Evolutionary conservation across 2,797 vertebrate species (phyloP).

Genomic region (Pipistrellus pygmaeus): DNA sequence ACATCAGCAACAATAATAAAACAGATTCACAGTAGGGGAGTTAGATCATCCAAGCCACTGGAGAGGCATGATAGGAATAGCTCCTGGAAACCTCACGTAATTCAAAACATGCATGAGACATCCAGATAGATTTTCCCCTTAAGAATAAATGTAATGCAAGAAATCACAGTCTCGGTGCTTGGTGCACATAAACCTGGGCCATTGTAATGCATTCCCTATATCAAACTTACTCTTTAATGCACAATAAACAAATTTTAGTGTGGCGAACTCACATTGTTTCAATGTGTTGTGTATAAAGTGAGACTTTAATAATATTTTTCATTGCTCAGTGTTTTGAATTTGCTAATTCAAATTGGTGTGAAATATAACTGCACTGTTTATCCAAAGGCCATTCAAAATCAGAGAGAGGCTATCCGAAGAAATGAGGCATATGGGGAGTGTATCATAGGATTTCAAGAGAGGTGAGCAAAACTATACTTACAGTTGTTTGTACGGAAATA

Average conservation of each 20-base stretch:
- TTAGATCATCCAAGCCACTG: neutral
- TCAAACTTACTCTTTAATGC: conserved; percentile 30
- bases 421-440: neutral
- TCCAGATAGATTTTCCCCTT: neutral
- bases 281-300: neutral
- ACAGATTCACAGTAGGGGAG: neutral
- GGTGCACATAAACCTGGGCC: neutral
- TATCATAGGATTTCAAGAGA: neutral
- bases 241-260: conserved; percentile 17
- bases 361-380: conserved; percentile 46
- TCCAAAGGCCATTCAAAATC: neutral
- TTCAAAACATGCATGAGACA: conserved; percentile 9
- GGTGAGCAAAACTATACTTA: neutral
- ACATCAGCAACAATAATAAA: conserved; percentile 43
- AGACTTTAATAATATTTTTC: conserved; percentile 37
- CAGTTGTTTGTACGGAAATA: neutral
- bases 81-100: conserved; percentile 44
- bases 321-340: neutral
- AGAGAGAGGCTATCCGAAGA: conserved; percentile 25
- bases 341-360: conserved; percentile 23
- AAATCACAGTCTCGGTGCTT: neutral
- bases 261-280: conserved; percentile 14
- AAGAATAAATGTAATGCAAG: neutral
- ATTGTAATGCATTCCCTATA: neutral
- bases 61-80: neutral